Base-by-base conservation (phyloP, 2,797 vertebrate genomes). In the Dipus sagitta region DNA sequence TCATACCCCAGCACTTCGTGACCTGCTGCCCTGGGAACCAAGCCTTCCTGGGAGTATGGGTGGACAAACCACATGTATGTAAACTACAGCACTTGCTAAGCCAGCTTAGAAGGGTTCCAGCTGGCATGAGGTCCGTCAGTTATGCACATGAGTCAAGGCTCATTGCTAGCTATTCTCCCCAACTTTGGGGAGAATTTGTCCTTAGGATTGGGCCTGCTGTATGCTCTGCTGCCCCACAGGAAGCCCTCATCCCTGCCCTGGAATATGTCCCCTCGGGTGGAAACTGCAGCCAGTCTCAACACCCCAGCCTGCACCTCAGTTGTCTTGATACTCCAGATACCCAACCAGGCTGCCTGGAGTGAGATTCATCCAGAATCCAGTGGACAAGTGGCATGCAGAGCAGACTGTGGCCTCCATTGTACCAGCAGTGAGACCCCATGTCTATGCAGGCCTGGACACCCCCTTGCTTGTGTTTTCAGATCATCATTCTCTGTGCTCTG, bases 401-500 rank as follows among this genome's bases (percentile, higher is more conserved):
- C 30, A 62, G 84, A 23, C 14, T 17, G 6, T 28, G 9, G 18
- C n/a, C 32, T 83, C 52, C 4, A 1, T 13, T 38, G 11, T 18
- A 1, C 0, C 13, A 64, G 72, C 0, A 0, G 52, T 18, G n/a
- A 24, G 12, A 3, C 6, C 34, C 94, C 92, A 89, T 85, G 38
- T 1, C 93, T 91, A 74, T 92, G 93, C 87, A 86, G 54, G 71
- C 84, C 77, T 0, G 0, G 92, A 90, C 78, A n/a, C 88, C 84
- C 93, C 95, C 95, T 76, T 23, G 0, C 17, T 79, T n/a, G 15
- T 81, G 72, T 6, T 92, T 95, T 95, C 96, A 95, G 88, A 28
- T 0, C 42, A 28, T 0, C 42, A 38, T 81, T 87, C 90, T 96
- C 60, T 52, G 21, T 14, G 15, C 38, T 67, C 15, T 6, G 42